These are phyloP conservation scores for Phrynosoma blainvillii DNA, from an alignment of 2,113 vertebrate species.

Conservation along the genomic window DNA sequence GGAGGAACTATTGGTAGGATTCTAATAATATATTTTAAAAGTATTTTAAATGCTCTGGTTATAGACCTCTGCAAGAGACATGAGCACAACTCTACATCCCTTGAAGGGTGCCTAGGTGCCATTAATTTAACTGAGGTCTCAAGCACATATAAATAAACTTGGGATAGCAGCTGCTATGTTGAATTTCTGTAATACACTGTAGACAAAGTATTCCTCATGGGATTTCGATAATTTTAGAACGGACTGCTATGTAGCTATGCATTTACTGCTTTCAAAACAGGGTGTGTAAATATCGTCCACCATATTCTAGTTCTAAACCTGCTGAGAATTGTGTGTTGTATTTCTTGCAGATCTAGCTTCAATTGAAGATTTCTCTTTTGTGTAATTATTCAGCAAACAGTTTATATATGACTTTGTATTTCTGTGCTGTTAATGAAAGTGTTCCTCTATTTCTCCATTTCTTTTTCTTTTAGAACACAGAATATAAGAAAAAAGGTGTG, in stretches of 20 bases:
- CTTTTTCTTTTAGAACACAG: conserved; percentile 3
- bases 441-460: background rate
- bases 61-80: conserved; percentile 12
- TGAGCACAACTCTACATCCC: background rate
- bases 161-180: conserved; percentile 2
- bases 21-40: conserved; percentile 51
- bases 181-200: conserved; percentile 38
- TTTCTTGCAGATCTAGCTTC: background rate
- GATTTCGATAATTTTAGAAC: conserved; percentile 45
- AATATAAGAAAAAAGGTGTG: background rate
- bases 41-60: conserved; percentile 3
- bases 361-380: background rate
- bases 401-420: conserved; percentile 35
- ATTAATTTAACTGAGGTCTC: conserved; percentile 8
- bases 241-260: background rate
- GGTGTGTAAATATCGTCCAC: conserved; percentile 6
- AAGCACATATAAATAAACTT: conserved; percentile 19
- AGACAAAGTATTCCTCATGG: conserved; percentile 14
- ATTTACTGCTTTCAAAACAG: conserved; percentile 9
- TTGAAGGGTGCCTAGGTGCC: background rate
- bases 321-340: background rate
- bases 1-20: conserved; percentile 48
- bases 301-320: background rate
- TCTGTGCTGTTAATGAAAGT: background rate
- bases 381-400: background rate